These are phyloP conservation scores for Thrips palmi DNA, from an alignment of 1,140 invertebrate genomes.

Conservation along the genomic window DNA sequence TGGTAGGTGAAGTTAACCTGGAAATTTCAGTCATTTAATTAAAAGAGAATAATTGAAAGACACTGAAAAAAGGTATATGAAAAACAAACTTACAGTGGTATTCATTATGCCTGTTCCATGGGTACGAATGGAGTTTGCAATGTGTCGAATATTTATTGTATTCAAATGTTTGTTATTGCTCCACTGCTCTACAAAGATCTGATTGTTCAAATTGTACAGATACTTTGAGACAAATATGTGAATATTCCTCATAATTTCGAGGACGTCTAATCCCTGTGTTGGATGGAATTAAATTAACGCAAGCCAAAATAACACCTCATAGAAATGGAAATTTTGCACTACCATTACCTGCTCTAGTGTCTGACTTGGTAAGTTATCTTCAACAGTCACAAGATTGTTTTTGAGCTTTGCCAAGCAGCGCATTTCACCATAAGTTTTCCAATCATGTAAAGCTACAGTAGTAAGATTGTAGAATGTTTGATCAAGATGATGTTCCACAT, in stretches of 20 bases:
- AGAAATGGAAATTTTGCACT: background rate
- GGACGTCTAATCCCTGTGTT: slow-evolving; percentile 74
- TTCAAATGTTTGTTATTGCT: slow-evolving; percentile 91
- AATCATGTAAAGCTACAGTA: slow-evolving; percentile 91
- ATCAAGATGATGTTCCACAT: slow-evolving; percentile 83
- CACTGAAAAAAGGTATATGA: background rate
- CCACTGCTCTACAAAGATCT: slow-evolving; percentile 84
- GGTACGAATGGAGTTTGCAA: slow-evolving; percentile 94
- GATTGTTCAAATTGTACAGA: slow-evolving; percentile 92
- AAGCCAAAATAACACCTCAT: background rate
- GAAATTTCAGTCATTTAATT: slow-evolving; percentile 13
- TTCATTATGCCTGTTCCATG: slow-evolving; percentile 97
- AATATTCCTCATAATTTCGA: slow-evolving; percentile 96
- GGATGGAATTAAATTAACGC: slow-evolving; percentile 10
- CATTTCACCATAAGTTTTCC: slow-evolving; percentile 96
- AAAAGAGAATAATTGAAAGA: background rate
- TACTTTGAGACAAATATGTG: slow-evolving; percentile 88
- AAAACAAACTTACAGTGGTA: slow-evolving; percentile 48
- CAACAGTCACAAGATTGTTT: slow-evolving; percentile 60
- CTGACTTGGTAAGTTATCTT: slow-evolving; percentile 88
- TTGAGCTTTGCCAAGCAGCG: slow-evolving; percentile 75
- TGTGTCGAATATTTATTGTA: slow-evolving; percentile 87
- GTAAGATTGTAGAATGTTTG: slow-evolving; percentile 95
- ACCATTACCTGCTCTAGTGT: slow-evolving; percentile 67
- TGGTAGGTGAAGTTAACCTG: slow-evolving; percentile 91